Conservation (phyloP, 2,888 invertebrate genomes). For the Latheticus oryzae region DNA sequence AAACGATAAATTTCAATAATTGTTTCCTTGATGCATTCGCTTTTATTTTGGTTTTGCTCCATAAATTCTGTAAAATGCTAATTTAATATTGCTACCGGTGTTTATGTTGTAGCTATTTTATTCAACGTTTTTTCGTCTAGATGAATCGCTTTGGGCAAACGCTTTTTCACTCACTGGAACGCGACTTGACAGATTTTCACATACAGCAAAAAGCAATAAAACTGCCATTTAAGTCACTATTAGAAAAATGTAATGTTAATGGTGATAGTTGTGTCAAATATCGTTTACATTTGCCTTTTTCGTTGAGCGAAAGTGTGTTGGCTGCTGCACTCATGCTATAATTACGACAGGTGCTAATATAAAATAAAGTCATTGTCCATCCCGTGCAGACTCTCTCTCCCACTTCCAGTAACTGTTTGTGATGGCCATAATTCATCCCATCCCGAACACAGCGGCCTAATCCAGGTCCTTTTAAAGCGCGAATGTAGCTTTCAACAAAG, state of each 20-base stretch:
- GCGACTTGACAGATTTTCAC: constrained; percentile 3
- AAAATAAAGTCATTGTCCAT: constrained; percentile 50
- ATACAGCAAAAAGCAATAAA: too few species aligned
- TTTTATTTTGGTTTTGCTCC: constrained; percentile 21
- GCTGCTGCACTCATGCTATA: constrained; percentile 4
- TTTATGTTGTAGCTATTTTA: constrained; percentile 20
- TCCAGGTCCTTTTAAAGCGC: constrained; percentile 56
- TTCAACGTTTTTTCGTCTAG: constrained; percentile 12
- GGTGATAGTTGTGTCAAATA: too few species aligned
- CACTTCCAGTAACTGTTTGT: constrained; percentile 63
- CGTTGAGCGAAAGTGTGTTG: neutral
- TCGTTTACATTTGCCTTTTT: too few species aligned
- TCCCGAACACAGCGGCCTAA: constrained; percentile 55
- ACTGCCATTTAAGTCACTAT: too few species aligned
- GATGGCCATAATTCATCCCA: constrained; percentile 63
- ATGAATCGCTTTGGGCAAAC: constrained; percentile 6
- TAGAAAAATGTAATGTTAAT: too few species aligned
- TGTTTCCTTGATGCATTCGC: constrained; percentile 41
- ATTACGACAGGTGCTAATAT: constrained; percentile 51
- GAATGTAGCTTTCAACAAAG: constrained; percentile 52
- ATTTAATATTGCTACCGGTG: constrained; percentile 32
- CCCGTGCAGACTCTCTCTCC: constrained; percentile 48
- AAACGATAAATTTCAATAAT: constrained; percentile 39
- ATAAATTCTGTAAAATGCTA: constrained; percentile 26
- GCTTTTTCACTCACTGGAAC: constrained; percentile 11